Base-by-base conservation (phyloP, 2,113 vertebrate genomes). In the Maccullochella peelii region DNA sequence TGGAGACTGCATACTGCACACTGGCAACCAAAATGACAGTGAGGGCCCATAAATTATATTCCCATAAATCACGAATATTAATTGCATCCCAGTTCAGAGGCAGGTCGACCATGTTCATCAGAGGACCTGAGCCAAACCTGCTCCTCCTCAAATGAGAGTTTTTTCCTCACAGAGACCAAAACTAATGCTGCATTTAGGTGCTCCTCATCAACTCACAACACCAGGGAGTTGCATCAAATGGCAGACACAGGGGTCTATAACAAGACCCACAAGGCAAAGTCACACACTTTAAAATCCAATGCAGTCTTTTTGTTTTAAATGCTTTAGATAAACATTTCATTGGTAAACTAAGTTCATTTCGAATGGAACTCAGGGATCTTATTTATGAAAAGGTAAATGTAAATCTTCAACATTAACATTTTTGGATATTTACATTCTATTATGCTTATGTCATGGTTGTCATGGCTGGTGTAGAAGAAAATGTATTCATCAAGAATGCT, bases 1-100 rank as follows among this genome's bases (percentile, higher is more conserved):
- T 69, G 63, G n/a, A 77, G 72, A 69, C 71, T 82, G 58, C 40
- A 55, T 25, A 47, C 36, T 86, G 33, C 44, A 83, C 25, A 23
- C 6, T 73, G 49, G 57, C 42, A 71, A 57, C 25, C 52, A 3
- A 30, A 81, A 70, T 62, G 20, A 71, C 50, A 55, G 52, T 3
- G 8, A 68, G n/a, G 55, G 33, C 6, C n/a, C 1, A 2, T 87
- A 83, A 80, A 76, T 80, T 25, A 72, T 49, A 50, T 47, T 67
- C 0, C 16, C 10, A 10, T 76, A 72, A 80, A 59, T 72, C 2
- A 6, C 50, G 69, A 25, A 59, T 69, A 73, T 84, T 21, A 73
- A 80, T 78, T 44, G 20, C 38, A 77, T 77, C 69, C 52, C 68
- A 42, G 59, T 54, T 78, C 40, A 47, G 30, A 1, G 25, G 18